Percentiles rank a stretch among this genome's conserved stretches.
phyloP scores from a whole-genome alignment of 1,140 invertebrate species.

The Ceratina calcarata region DNA sequence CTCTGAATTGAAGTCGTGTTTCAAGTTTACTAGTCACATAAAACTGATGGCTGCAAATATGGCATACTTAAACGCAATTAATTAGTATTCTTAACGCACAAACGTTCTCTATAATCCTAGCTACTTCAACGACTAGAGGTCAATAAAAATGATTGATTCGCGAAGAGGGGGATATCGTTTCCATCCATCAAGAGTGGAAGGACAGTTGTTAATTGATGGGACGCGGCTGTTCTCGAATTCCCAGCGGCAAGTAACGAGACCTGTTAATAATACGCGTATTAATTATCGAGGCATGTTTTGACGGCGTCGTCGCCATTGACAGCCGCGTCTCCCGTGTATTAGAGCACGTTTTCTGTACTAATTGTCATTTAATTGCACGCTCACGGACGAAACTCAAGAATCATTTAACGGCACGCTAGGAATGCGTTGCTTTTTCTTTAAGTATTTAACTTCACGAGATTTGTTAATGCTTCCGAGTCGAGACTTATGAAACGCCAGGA shows the following conservation, averaged over 20 bases:
- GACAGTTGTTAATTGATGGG: slow-evolving; percentile 21
- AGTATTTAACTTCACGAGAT: background rate
- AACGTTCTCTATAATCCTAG: background rate
- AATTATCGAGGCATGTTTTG: slow-evolving; percentile 33
- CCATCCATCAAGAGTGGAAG: background rate
- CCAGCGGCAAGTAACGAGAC: background rate
- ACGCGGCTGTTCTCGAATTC: slow-evolving; percentile 15
- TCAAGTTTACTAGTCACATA: too few species aligned
- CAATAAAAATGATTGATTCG: slow-evolving; percentile 5
- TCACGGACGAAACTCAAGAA: slow-evolving; percentile 24
- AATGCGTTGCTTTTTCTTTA: background rate
- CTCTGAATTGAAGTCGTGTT: too few species aligned
- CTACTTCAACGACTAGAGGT: background rate
- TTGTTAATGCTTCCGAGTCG: background rate
- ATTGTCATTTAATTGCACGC: slow-evolving; percentile 35
- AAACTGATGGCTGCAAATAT: too few species aligned
- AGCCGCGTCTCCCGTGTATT: slow-evolving; percentile 26
- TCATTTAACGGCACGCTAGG: slow-evolving; percentile 4
- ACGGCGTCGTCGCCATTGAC: slow-evolving; percentile 34
- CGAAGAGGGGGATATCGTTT: background rate
- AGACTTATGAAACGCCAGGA: background rate
- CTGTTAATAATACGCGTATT: slow-evolving; percentile 22
- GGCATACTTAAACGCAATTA: too few species aligned
- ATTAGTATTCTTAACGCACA: background rate
- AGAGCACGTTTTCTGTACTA: slow-evolving; percentile 21